A percentile compares a stretch with the other conserved stretches of the same genome.
phyloP scores from a whole-genome alignment of 2,888 invertebrate genomes.

The Sinohyriopsis cumingii region DNA sequence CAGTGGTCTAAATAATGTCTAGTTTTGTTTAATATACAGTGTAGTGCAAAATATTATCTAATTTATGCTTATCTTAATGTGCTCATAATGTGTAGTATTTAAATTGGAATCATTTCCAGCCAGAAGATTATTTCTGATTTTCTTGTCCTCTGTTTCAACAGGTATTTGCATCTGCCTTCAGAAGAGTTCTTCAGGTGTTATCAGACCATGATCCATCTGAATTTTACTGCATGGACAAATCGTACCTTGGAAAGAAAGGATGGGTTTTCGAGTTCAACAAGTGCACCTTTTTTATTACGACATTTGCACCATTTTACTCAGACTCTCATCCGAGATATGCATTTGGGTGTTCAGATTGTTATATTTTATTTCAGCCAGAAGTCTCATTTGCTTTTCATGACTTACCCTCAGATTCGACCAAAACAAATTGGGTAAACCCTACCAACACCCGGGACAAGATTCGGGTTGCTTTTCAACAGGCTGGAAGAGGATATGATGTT shows the following conservation, averaged over 20 bases:
- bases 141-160: slow-evolving; percentile 14
- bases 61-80: too few species aligned
- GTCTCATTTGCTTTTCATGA: slow-evolving; percentile 65
- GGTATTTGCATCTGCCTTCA: slow-evolving; percentile 54
- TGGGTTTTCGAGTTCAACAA: slow-evolving; percentile 66
- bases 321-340: slow-evolving; percentile 52
- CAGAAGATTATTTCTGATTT: too few species aligned
- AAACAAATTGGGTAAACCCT: slow-evolving; percentile 62
- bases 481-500: slow-evolving; percentile 56
- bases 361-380: slow-evolving; percentile 65
- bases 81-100: too few species aligned
- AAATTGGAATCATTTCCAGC: too few species aligned
- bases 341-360: slow-evolving; percentile 51
- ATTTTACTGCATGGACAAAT: slow-evolving; percentile 52
- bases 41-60: too few species aligned
- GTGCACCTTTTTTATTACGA: slow-evolving; percentile 63
- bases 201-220: slow-evolving; percentile 54
- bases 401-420: slow-evolving; percentile 54
- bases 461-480: slow-evolving; percentile 55
- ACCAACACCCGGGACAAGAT: slow-evolving; percentile 60
- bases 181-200: slow-evolving; percentile 46
- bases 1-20: too few species aligned
- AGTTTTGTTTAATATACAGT: too few species aligned
- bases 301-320: slow-evolving; percentile 65
- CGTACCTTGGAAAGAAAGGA: slow-evolving; percentile 48